Base-by-base conservation (phyloP, 30 jellyfish, hydroid and myxozoan species). In the Calvadosia cruxmelitensis region DNA sequence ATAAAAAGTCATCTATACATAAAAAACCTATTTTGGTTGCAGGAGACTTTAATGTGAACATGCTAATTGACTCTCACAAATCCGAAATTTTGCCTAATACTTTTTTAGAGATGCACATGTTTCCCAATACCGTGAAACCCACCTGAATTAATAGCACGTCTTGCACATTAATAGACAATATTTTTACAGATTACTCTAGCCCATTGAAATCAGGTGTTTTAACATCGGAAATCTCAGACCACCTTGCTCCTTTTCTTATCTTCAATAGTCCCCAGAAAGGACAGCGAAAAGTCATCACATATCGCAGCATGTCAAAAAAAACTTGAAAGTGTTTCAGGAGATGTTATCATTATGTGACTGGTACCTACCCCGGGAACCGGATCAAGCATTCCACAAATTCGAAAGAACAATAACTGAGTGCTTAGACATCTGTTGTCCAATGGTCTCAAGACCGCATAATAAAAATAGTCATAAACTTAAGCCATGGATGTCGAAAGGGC, bases 401-500 rank as follows among this genome's bases (percentile, higher is more conserved):
- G 57, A 42, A 42, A 42, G 20, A 5, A 42, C 57, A 20, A 42
- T 42, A 42, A 20, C 57, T 42, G 57, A 42, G 20, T 42, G 57
- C 57, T 42, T 42, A 42, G 20, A 42, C 20, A 42, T 42, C 10
- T 42, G 57, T 42, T 42, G 57, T 20, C 57, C 57, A 42, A 42
- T 42, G 20, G 57, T 42, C 20, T 42, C 57, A 42, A 42, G 20
- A 20, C 57, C 57, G 10, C 20, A 10, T 5, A 42, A 10, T 42
- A 42, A 20, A 42, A 42, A 42, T 42, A 42, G 20, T 42, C 57
- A 42, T 20, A 5, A 10, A 10, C 10, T 42, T 5, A 42, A 42
- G 20, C 57, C 57, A 42, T 42, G 57, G 57, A 42, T 42, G 57
- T 42, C 57, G 20, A 42, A 42, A 42, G 57, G 57, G 10, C 57